phyloP scores from a whole-genome alignment of 2,113 vertebrate genomes.

The Sapayoa aenigma region DNA sequence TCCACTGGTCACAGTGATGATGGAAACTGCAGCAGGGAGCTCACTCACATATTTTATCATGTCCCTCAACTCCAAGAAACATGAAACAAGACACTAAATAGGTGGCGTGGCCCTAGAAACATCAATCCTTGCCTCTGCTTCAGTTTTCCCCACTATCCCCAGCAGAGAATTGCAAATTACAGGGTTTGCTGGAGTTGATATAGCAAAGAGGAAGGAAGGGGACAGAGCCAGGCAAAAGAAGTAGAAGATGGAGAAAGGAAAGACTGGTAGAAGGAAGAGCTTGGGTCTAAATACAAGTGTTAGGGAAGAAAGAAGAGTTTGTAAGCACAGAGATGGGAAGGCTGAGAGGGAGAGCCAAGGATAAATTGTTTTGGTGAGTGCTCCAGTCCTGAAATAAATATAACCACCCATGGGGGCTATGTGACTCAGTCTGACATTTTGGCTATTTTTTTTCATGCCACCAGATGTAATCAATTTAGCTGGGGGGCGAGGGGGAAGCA shows the following conservation, averaged over 20 bases:
- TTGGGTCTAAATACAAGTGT: not conserved
- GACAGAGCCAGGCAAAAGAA: not conserved
- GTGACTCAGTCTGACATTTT: constrained; percentile 66
- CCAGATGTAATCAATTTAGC: constrained; percentile 66
- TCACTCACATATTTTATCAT: not conserved
- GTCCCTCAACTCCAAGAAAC: not conserved
- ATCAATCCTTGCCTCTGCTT: not conserved
- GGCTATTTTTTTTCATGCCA: constrained; percentile 56
- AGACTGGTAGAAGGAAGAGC: not conserved
- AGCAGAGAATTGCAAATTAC: fast-evolving
- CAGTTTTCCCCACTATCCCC: not conserved
- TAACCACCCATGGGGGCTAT: constrained; percentile 64
- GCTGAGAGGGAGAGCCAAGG: constrained; percentile 44
- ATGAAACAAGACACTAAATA: not conserved
- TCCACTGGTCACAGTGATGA: not conserved
- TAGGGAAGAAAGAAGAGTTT: not conserved
- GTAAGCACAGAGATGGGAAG: constrained; percentile 25
- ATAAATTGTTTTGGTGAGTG: constrained; percentile 64
- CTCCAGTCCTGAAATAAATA: constrained; percentile 65
- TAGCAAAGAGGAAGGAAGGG: not conserved
- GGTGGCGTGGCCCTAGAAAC: not conserved
- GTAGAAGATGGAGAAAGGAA: not conserved
- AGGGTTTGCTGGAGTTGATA: not conserved
- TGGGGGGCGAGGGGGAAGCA: not conserved
- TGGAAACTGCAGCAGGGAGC: not conserved